These are phyloP conservation scores for Barbus barbus DNA, from an alignment of 2,113 vertebrate species.

Conservation along the genomic window DNA sequence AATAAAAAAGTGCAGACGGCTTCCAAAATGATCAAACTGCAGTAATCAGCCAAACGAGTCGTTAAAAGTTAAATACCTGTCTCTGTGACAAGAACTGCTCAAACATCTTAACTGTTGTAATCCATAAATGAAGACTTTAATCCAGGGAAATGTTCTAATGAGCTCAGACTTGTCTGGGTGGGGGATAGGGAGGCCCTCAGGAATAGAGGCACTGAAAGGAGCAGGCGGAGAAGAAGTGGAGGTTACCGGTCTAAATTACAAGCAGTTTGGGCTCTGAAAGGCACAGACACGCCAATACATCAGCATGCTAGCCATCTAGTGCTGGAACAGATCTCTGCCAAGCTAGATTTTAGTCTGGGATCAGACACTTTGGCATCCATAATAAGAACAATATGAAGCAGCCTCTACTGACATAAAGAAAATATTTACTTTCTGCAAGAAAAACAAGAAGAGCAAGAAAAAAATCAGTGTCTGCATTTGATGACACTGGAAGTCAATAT, in stretches of 20 bases:
- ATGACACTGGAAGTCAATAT: slow-evolving; percentile 36
- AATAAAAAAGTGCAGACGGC: slow-evolving; percentile 56
- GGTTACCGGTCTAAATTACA: slow-evolving; percentile 41
- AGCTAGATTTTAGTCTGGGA: slow-evolving; percentile 48
- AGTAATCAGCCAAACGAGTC: slow-evolving; percentile 55
- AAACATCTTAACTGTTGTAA: slow-evolving; percentile 61
- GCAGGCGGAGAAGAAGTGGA: slow-evolving; percentile 41
- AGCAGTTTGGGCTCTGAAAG: slow-evolving; percentile 45
- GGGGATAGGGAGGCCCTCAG: slow-evolving; percentile 51
- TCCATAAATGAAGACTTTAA: slow-evolving; percentile 62
- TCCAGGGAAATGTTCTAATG: slow-evolving; percentile 62
- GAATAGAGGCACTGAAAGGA: slow-evolving; percentile 38
- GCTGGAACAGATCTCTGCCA: slow-evolving; percentile 46
- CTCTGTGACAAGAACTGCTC: slow-evolving; percentile 58
- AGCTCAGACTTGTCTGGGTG: slow-evolving; percentile 63
- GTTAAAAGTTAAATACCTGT: slow-evolving; percentile 49
- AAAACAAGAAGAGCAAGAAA: slow-evolving; percentile 4
- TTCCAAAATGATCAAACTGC: slow-evolving; percentile 56
- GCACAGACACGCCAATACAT: slow-evolving; percentile 44
- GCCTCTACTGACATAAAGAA: slow-evolving; percentile 45
- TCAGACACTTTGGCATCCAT: slow-evolving; percentile 36
- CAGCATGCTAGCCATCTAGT: slow-evolving; percentile 24
- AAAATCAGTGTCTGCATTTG: slow-evolving; percentile 5
- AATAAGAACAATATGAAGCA: slow-evolving; percentile 51
- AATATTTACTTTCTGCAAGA: slow-evolving; percentile 30